Percentiles rank a stretch among this genome's conserved stretches.
Evolutionary conservation across 2,797 vertebrate species (phyloP).

Genomic region (Ceryle rudis): DNA sequence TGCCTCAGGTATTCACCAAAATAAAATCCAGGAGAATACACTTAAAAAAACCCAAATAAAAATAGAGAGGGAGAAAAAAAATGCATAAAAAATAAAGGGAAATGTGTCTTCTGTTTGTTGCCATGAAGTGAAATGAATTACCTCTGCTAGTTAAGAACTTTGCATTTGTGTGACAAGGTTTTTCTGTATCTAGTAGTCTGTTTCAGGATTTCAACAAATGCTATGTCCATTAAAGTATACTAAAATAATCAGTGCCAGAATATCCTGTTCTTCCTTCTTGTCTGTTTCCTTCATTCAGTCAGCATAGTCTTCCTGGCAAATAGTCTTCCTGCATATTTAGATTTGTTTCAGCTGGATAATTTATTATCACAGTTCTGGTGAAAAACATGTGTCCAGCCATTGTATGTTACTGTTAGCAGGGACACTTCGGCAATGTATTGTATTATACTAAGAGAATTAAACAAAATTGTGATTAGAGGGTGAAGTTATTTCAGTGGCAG

Average conservation of each 20-base stretch:
- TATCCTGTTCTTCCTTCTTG: not conserved
- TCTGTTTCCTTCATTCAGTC: not conserved
- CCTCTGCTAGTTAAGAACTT: not conserved
- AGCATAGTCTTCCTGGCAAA: not conserved
- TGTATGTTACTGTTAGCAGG: not conserved
- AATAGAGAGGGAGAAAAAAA: not conserved
- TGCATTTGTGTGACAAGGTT: not conserved
- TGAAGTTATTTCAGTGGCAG: not conserved
- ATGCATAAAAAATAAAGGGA: not conserved
- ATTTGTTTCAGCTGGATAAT: not conserved
- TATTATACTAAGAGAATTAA: not conserved
- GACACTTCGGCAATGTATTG: not conserved
- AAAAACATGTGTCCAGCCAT: not conserved
- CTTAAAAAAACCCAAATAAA: not conserved
- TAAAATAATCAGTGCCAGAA: not conserved
- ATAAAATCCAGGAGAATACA: not conserved
- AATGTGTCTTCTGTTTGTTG: not conserved
- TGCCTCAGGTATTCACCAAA: not conserved
- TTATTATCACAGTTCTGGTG: not conserved
- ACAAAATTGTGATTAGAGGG: not conserved
- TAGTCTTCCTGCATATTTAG: not conserved
- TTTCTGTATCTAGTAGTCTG: not conserved
- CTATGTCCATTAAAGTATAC: not conserved
- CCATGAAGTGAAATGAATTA: not conserved
- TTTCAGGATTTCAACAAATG: not conserved